Conservation (phyloP, 2,888 invertebrate species). For the Lithophane ornitopus region DNA sequence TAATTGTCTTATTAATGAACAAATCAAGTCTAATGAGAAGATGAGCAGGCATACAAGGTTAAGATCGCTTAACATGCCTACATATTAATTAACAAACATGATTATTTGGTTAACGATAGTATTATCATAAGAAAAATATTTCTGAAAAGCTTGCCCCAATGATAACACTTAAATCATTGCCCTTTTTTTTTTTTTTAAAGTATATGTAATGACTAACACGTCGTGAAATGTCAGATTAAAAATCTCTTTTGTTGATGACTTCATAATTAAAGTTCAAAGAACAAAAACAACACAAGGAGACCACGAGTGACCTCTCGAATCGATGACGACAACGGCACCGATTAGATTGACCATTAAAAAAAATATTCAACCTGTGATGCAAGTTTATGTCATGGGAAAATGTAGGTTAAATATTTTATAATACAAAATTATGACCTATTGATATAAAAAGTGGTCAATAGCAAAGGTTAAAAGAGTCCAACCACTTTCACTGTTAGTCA, state of each 20-base stretch:
- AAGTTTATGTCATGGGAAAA: conserved; percentile 30
- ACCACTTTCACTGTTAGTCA: conserved; percentile 76
- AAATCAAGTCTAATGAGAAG: conserved; percentile 46
- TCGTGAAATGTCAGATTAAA: conserved; percentile 56
- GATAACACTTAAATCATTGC: not conserved
- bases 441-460: conserved; percentile 72
- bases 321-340: conserved; percentile 39
- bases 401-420: conserved; percentile 25
- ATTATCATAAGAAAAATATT: conserved; percentile 5
- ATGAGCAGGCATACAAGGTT: conserved; percentile 35
- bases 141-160: not conserved
- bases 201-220: conserved; percentile 14
- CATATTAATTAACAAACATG: conserved; percentile 48
- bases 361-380: conserved; percentile 35
- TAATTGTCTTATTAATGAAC: conserved; percentile 70
- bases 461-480: conserved; percentile 67
- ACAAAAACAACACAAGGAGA: conserved; percentile 44
- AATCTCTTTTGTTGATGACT: conserved; percentile 52
- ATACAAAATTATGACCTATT: conserved; percentile 57
- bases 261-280: conserved; percentile 59
- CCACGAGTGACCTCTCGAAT: conserved; percentile 42
- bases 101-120: conserved; percentile 2
- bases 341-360: conserved; percentile 31
- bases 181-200: conserved; percentile 16
- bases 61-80: conserved; percentile 21